Base-by-base conservation (phyloP, 2,113 vertebrate species). In the Philantomba maxwellii region DNA sequence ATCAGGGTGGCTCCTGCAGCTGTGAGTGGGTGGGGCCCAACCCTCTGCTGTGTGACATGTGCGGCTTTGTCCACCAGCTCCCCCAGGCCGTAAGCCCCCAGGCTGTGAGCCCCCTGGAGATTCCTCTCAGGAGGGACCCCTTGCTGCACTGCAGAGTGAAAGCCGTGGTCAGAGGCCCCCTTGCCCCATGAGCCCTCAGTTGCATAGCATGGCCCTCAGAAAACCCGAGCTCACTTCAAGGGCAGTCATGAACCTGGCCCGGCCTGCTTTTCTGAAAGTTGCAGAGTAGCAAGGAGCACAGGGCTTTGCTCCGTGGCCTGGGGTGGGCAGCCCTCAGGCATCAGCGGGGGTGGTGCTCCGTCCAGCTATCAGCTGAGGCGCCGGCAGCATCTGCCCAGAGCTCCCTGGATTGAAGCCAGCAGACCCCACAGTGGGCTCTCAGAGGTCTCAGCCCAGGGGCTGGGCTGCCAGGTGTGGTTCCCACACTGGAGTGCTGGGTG, bases 271-370 rank as follows among this genome's bases (percentile, higher is more conserved):
- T 15, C 17, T 16, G 51, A 30, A 62, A 66, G 55, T 19, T 45
- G 39, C 21, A 51, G 39, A 17, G 49, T 25, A 15, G n/a, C n/a
- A 7, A 28, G 8, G 33, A 7, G 55, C 45, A n/a, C 53, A 51
- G 70, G 25, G 39, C n/a, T 53, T 78, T 0, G 2, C 25, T 15
- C 23, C 0, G 1, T 3, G 39, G 51, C 58, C 53, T 6, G 5
- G 53, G 28, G 12, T 6, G 13, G 64, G 43, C 8, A 3, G 53
- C 28, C 23, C 39, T 43, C 6, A 2, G 2, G 23, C 58, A 3
- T 53, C 33, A 26, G 28, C 7, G 3, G 80, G 47, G 70, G 78
- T 5, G 0, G 0, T 2, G 2, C 16, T 49, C 3, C 23, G 33
- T n/a, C 77, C 53, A n/a, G 90, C 60, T 73, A 75, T 17, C 53